Base-by-base conservation (phyloP, 1,140 invertebrate species). In the Drosophila micromelanica region DNA sequence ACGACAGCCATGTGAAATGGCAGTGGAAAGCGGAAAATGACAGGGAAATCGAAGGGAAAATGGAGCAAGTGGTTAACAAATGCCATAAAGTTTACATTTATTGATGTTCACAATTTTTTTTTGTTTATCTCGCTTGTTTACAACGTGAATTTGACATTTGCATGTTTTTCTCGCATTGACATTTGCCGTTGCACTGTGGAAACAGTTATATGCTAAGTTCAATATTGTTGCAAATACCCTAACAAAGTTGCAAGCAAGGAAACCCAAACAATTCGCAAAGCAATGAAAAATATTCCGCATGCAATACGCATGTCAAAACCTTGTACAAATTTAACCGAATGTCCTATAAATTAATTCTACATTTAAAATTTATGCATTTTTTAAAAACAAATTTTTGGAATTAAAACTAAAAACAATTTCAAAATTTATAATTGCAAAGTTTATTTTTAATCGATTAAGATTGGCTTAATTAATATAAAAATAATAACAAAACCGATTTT, bases 1-100 rank as follows among this genome's bases (percentile, higher is more conserved):
- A 67, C 62, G 51, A 67, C 69, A 61, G 46, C 48, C 35, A 64
- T 54, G 61, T 57, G 43, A 69, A 74, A 72, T 73, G 70, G 65
- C 46, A 62, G 73, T 73, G 70, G 73, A 69, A 65, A 85, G 75
- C 55, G 77, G 70, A 42, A 75, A 78, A 75, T 75, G 56, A 37
- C 9, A 12, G 59, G 62, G 55, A 49, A 84, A 68, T 81, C 56
- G 42, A 38, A 80, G 63, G 80, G 46, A 43, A 78, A 78, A 71
- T 80, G 73, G 61, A 67, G 57, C 77, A 80, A 76, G 52, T 62
- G 54, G 37, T 49, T 45, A 68, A 23, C 63, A 71, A 71, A 40
- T 42, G 69, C 30, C 60, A 74, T 63, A 51, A 61, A 72, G 37
- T 57, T 51, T 63, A 62, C 62, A 63, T 48, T 49, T 57, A 77